Evolutionary conservation across 2,888 invertebrate species (phyloP), one percentile per base, ranked within the genome.

Genomic region (Drosophila histrio): DNA sequence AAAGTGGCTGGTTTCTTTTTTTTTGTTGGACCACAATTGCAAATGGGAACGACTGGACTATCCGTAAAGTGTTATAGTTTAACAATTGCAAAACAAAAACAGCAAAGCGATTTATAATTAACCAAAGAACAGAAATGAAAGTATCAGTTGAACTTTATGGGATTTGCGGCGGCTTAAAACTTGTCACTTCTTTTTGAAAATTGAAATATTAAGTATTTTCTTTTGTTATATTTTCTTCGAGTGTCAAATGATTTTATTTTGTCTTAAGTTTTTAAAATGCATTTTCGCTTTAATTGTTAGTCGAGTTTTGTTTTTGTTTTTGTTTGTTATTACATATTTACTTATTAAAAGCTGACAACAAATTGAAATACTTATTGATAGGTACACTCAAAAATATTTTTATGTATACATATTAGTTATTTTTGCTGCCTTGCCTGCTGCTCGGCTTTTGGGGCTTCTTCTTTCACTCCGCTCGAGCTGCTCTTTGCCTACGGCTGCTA

Each of bases 281-380:
- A 67, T 71, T 73, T 50, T 56, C 60, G 57, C 44, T 78, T 68
- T 58, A 68, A 72, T 70, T 72, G 39, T 72, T 69, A 50, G 44
- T 62, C 61, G 46, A 34, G 30, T 61, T 44, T 74, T n/a, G n/a
- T n/a, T 34, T 62, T 65, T 26, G 46, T 47, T 69, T 52, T 19
- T 68, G 59, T 43, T 59, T 43, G 34, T 56, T 65, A 57, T 69
- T 69, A 74, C 66, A 73, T 78, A 74, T 72, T 75, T 88, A 80
- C 66, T 80, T 79, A 74, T 80, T 80, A 78, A 84, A 84, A 84
- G 84, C 84, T 88, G 84, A 84, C 84, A 84, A 84, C 84, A 84
- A 83, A 84, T 84, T 79, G 78, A 86, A 84, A 78, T 83, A 77
- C 87, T 78, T 86, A 79, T 70, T 65, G 70, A 75, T 78, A 86